These are phyloP conservation scores for Drosophila vallismaia DNA, from an alignment of 2,888 invertebrate species.

Conservation along the genomic window DNA sequence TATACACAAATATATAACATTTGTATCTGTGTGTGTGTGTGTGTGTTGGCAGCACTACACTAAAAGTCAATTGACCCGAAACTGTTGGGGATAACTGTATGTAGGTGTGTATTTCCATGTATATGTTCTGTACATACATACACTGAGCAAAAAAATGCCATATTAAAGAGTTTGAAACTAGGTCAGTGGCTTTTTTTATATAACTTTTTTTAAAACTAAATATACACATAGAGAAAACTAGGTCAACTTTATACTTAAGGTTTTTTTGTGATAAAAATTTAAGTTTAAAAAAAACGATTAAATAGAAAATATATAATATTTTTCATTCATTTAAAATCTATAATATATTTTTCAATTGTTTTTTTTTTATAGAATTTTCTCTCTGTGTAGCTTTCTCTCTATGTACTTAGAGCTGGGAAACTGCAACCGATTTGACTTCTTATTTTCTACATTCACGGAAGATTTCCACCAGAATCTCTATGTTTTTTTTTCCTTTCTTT, in stretches of 20 bases:
- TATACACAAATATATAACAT: constrained; percentile 47
- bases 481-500: constrained; percentile 17
- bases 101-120: constrained; percentile 17
- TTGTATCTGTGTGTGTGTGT: constrained; percentile 37
- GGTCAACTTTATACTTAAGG: constrained; percentile 2
- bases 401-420: constrained; percentile 5
- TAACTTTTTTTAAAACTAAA: neutral
- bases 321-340: no score
- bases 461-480: constrained; percentile 35
- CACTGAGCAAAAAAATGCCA: constrained; percentile 1
- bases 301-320: no score
- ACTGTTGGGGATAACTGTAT: constrained; percentile 44
- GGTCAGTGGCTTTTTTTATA: constrained; percentile 9
- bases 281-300: no score
- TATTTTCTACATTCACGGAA: constrained; percentile 29
- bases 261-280: no score
- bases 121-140: constrained; percentile 24
- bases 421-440: constrained; percentile 27
- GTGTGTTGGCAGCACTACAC: constrained; percentile 57
- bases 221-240: neutral
- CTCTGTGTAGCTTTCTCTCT: constrained; percentile 2
- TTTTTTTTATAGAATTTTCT: neutral
- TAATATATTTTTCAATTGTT: constrained; percentile 2
- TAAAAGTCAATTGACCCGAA: constrained; percentile 78
- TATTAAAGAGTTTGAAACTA: neutral